These are phyloP conservation scores for Phortica variegata DNA, from an alignment of 1,140 invertebrate species.

Conservation along the genomic window DNA sequence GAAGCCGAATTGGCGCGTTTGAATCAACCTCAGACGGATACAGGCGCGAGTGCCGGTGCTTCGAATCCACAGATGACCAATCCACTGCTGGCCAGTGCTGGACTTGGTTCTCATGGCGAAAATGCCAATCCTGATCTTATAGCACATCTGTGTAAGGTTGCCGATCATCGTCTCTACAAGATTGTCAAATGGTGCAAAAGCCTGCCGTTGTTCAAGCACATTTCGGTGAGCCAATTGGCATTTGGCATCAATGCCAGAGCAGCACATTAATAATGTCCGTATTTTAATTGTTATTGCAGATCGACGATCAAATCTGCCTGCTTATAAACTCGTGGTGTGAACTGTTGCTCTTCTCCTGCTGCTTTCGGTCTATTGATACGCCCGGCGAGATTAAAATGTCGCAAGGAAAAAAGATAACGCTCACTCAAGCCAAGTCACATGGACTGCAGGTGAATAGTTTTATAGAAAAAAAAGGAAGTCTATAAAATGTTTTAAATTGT, in stretches of 20 bases:
- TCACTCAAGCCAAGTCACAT: slow-evolving; percentile 61
- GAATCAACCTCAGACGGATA: slow-evolving; percentile 54
- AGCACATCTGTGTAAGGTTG: slow-evolving; percentile 87
- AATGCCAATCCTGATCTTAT: slow-evolving; percentile 81
- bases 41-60: slow-evolving; percentile 38
- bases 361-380: slow-evolving; percentile 82
- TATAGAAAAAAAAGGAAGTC: no score
- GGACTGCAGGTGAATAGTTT: slow-evolving; percentile 58
- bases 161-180: slow-evolving; percentile 93
- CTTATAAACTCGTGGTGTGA: slow-evolving; percentile 98
- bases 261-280: neutral
- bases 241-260: neutral
- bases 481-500: neutral
- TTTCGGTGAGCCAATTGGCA: slow-evolving; percentile 75
- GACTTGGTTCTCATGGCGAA: slow-evolving; percentile 62
- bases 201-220: slow-evolving; percentile 93
- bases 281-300: slow-evolving; percentile 62
- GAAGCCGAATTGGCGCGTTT: slow-evolving; percentile 67
- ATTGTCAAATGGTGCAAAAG: slow-evolving; percentile 99
- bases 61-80: slow-evolving; percentile 60
- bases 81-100: slow-evolving; percentile 65
- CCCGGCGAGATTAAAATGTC: slow-evolving; percentile 84
- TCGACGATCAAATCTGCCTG: slow-evolving; percentile 94
- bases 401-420: slow-evolving; percentile 73
- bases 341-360: slow-evolving; percentile 87